phyloP scores from a whole-genome alignment of 2,888 invertebrate genomes.

The Lasioglossum figueresi region DNA sequence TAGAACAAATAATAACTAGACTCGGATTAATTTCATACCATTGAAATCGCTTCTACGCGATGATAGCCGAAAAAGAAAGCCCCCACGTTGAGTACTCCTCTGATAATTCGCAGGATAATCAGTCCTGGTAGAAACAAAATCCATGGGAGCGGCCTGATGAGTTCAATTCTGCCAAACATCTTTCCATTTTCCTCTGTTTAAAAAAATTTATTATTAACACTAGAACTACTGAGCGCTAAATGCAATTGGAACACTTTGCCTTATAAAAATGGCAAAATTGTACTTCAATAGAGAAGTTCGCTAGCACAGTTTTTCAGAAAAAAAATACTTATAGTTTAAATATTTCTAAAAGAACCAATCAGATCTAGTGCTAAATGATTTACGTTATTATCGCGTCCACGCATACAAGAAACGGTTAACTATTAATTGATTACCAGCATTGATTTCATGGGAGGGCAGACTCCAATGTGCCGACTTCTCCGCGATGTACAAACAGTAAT shows the following conservation, averaged over 20 bases:
- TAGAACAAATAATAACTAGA: too few relatives aligned
- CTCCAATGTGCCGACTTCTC: constrained; percentile 87
- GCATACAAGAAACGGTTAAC: neutral
- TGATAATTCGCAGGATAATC: too few relatives aligned
- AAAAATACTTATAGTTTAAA: too few relatives aligned
- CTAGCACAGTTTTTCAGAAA: too few relatives aligned
- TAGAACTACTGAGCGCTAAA: too few relatives aligned
- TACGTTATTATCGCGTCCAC: neutral
- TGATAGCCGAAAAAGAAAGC: constrained; percentile 85
- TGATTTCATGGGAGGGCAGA: constrained; percentile 81
- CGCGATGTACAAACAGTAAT: constrained; percentile 85
- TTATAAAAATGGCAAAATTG: too few relatives aligned
- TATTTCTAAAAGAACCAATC: too few relatives aligned
- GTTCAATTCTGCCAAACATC: constrained; percentile 82
- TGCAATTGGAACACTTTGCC: too few relatives aligned
- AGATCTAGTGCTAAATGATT: neutral
- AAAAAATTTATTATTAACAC: neutral
- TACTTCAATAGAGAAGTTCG: too few relatives aligned
- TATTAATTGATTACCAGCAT: constrained; percentile 28
- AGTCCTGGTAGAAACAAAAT: too few relatives aligned
- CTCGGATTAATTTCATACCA: constrained; percentile 79
- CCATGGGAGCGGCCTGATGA: too few relatives aligned
- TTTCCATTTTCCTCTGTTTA: constrained; percentile 84
- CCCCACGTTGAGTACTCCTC: constrained; percentile 84
- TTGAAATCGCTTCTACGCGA: constrained; percentile 84